Base-by-base conservation (phyloP, 2,888 invertebrate genomes). In the Cantharis rustica region DNA sequence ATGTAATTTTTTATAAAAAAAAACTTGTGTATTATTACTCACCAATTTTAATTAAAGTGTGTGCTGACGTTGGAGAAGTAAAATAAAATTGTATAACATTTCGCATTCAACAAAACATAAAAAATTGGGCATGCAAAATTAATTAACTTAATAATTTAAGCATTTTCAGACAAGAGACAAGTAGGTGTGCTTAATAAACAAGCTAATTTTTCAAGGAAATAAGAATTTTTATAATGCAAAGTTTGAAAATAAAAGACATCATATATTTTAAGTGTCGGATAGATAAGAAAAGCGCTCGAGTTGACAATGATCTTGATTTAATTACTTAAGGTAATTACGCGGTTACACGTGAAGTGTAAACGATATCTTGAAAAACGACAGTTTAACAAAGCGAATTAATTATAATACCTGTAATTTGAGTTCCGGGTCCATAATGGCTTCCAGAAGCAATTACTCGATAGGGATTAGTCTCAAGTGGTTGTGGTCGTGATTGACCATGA, bases 401-500 rank as follows among this genome's bases (percentile, higher is more conserved):
- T 61, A 83, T 85, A 20, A 85, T 86, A 94, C 95, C 93, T 88
- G 93, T 92, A 77, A 95, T 91, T 83, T 92, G 91, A 70, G 92
- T 88, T 77, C 93, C 94, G 1, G 95, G 94, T 80, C 90, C 90
- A 86, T 93, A 95, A 64, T 88, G 87, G 69, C 92, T 89, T 3
- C 91, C 89, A 4, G 92, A 92, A 69, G 95, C 95, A 0, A 91
- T 86, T 16, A 95, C 89, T 82, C 91, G 91, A 85, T 93, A 95
- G 7, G 95, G 95, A 82, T 92, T 90, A 1, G 90, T 91, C 13
- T 91, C 88, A 26, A 90, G 85, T 0, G 93, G 90, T 84, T 94
- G 93, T 0, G 94, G 89, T 78, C 93, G 89, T 10, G 94, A 92
- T 83, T 93, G 92, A 2, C 95, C 93, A 82, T 95, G 95, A 86